Conservation (phyloP, 2,888 invertebrate genomes). For the Pristionchus fissidentatus region DNA sequence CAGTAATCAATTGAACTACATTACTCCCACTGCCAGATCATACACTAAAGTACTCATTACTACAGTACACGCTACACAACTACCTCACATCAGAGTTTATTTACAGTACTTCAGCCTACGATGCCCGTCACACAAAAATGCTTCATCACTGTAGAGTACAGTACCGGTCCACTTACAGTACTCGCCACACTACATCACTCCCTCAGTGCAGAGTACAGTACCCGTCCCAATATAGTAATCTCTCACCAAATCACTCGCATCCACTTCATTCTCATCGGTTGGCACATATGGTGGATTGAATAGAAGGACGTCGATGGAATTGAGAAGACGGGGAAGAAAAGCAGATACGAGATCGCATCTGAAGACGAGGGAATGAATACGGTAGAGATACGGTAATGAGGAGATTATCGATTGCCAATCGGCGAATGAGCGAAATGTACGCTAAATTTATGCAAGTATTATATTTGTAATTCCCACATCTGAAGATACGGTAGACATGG, state of each 20-base stretch:
- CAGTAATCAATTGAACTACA: too few relatives aligned
- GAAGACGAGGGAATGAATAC: background rate
- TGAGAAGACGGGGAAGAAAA: conserved; percentile 52
- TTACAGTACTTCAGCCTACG: too few relatives aligned
- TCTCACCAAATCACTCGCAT: conserved; percentile 45
- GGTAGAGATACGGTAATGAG: background rate
- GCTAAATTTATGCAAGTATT: too few relatives aligned
- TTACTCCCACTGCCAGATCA: too few relatives aligned
- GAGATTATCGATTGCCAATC: too few relatives aligned
- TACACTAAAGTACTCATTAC: too few relatives aligned
- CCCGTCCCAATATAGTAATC: conserved; percentile 1
- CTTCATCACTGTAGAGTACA: background rate
- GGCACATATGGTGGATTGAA: conserved; percentile 99
- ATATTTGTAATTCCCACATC: background rate
- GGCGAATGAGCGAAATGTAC: background rate
- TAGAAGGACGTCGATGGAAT: conserved; percentile 85
- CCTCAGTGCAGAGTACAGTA: too few relatives aligned
- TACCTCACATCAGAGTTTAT: too few relatives aligned
- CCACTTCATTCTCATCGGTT: conserved; percentile 66
- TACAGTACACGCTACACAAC: too few relatives aligned
- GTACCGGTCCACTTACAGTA: background rate
- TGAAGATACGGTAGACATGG: too few relatives aligned
- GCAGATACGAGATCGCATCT: conserved; percentile 39
- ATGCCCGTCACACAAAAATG: too few relatives aligned
- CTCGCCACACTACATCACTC: background rate